phyloP scores from a whole-genome alignment of 2,797 vertebrate species.

The Chaunax sp. region DNA sequence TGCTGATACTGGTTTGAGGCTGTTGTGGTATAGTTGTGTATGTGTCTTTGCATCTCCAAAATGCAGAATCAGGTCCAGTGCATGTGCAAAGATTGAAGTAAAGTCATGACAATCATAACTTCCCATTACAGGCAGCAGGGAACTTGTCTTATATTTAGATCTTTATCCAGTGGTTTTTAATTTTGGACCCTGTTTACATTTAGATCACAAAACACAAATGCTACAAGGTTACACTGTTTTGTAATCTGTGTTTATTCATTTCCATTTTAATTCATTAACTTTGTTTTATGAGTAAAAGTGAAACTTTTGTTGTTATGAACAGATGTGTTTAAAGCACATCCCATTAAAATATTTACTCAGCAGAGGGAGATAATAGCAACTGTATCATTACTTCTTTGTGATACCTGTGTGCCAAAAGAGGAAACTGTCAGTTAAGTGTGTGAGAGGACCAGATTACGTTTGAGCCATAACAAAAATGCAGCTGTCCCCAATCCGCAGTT shows the following conservation, averaged over 20 bases:
- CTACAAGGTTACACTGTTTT: too few relatives aligned
- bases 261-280: too few relatives aligned
- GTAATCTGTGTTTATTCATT: too few relatives aligned
- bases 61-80: too few relatives aligned
- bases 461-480: conserved; percentile 5
- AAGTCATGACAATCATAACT: too few relatives aligned
- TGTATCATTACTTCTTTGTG: conserved; percentile 18
- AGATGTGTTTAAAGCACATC: conserved; percentile 7
- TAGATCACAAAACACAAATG: background rate
- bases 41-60: conserved; percentile 3
- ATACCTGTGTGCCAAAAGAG: conserved; percentile 34
- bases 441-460: conserved; percentile 12
- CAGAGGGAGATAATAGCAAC: background rate
- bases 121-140: too few relatives aligned
- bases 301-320: background rate
- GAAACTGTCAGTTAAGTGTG: conserved; percentile 29
- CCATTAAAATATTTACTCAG: conserved; percentile 2
- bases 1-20: conserved; percentile 10
- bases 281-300: too few relatives aligned
- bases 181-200: background rate
- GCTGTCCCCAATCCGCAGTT: conserved; percentile 11
- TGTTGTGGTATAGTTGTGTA: background rate
- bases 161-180: too few relatives aligned
- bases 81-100: too few relatives aligned
- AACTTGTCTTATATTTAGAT: too few relatives aligned